Base-by-base conservation (phyloP, 1,140 invertebrate species). In the Hyposmocoma kahamanoa region DNA sequence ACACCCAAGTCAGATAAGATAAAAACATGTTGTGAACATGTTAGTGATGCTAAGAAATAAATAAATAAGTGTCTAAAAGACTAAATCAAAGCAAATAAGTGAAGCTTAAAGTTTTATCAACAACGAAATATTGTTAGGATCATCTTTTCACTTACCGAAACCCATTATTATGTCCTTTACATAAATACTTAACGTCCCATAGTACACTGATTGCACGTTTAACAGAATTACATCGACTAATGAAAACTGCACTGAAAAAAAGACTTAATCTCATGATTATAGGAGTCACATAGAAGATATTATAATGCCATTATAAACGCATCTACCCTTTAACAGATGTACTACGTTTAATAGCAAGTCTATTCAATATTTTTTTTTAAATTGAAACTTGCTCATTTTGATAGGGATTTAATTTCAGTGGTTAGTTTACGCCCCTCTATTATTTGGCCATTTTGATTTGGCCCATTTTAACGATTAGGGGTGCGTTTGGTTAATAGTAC, bases 161-260 rank as follows among this genome's bases (percentile, higher is more conserved):
- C 71, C 70, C 39, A 51, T 50, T 59, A 77, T 77, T 72, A 68
- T 55, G 59, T 62, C 36, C 38, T 57, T 68, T 70, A 68, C 48
- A 22, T n/a, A n/a, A 53, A 28, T 41, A 36, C 32, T 10, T 65
- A 62, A 58, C 56, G 56, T 50, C 55, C 51, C 53, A 53, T 34
- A 45, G 50, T 63, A 53, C 50, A 50, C 42, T 63, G 58, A 78
- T 75, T 75, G 66, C 59, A 66, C 48, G 62, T 68, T 67, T 57
- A 46, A 56, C 47, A 45, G 52, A 55, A 66, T 62, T 62, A 66
- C 57, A 65, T 36, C 30, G 34, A 38, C 66, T 78, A 79, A 75
- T 76, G 75, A 75, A 74, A 67, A 57, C 43, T 19, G 42, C 59
- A 78, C 72, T 81, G 74, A 81, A 78, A 81, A 81, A 81, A 81